Conservation (phyloP, 2,888 invertebrate genomes). For the Oscheius sp. region DNA sequence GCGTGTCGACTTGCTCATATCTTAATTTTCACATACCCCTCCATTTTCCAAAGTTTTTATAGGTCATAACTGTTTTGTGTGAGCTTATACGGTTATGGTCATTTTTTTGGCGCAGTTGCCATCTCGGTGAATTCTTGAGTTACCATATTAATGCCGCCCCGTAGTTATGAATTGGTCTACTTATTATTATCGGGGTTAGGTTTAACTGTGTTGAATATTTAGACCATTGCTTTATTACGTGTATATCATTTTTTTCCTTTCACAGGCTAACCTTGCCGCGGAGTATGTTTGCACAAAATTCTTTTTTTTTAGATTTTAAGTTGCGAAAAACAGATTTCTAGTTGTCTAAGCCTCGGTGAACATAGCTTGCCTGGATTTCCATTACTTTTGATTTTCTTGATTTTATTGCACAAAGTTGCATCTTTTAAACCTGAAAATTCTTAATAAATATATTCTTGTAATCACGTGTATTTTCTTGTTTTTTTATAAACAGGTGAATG, state of each 20-base stretch:
- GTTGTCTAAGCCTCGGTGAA: slow-evolving; percentile 2
- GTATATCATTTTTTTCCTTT: background rate
- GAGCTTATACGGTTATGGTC: background rate
- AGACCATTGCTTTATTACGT: slow-evolving; percentile 1
- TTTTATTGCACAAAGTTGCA: background rate
- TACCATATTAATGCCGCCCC: background rate
- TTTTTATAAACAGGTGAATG: too few relatives aligned
- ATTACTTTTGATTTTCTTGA: background rate
- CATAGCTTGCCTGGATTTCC: background rate
- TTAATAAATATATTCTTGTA: too few relatives aligned
- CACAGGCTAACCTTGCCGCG: slow-evolving; percentile 2
- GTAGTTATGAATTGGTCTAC: background rate
- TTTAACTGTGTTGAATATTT: background rate
- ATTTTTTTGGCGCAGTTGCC: too few relatives aligned
- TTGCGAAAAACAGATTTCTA: background rate
- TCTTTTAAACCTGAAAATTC: background rate
- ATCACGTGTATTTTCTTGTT: too few relatives aligned
- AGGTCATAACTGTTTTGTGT: background rate
- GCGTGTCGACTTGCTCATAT: slow-evolving; percentile 6
- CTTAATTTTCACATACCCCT: background rate
- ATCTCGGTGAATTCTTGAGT: background rate
- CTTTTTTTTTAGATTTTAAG: background rate
- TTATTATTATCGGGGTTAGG: background rate
- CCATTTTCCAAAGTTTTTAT: background rate
- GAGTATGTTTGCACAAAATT: background rate